Evolutionary conservation across 2,888 invertebrate species (phyloP).

Genomic region (Octonoba sinensis): DNA sequence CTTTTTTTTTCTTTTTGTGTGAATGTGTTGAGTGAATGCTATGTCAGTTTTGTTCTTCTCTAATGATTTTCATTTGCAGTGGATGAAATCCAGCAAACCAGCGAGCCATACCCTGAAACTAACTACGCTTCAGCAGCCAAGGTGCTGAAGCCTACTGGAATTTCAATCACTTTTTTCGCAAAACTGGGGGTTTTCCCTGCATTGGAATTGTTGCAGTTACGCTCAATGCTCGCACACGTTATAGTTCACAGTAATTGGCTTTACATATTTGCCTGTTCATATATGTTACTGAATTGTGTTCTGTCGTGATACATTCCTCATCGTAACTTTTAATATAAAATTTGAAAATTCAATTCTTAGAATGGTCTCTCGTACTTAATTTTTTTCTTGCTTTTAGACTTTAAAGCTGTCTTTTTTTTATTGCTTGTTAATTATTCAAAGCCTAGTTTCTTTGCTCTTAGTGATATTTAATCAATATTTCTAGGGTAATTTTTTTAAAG

Average conservation of each 20-base stretch:
- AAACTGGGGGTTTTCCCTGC: constrained; percentile 57
- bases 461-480: no score
- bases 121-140: constrained; percentile 51
- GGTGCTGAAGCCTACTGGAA: constrained; percentile 54
- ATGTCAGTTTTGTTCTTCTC: constrained; percentile 54
- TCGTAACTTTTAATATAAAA: neutral
- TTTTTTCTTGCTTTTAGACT: neutral
- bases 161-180: constrained; percentile 25
- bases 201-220: constrained; percentile 51
- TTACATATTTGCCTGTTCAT: constrained; percentile 62
- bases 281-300: constrained; percentile 23
- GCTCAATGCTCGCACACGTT: constrained; percentile 21
- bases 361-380: constrained; percentile 6
- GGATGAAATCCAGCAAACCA: constrained; percentile 35
- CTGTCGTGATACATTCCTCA: neutral
- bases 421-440: no score
- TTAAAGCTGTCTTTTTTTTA: no score
- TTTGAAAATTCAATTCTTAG: neutral
- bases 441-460: no score
- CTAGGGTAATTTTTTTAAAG: no score
- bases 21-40: constrained; percentile 15
- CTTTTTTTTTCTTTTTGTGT: neutral
- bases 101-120: constrained; percentile 19
- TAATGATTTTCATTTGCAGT: constrained; percentile 61
- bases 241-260: constrained; percentile 61